These are phyloP conservation scores for Sweltsa coloradensis DNA, from an alignment of 1,140 invertebrate species.

Conservation along the genomic window DNA sequence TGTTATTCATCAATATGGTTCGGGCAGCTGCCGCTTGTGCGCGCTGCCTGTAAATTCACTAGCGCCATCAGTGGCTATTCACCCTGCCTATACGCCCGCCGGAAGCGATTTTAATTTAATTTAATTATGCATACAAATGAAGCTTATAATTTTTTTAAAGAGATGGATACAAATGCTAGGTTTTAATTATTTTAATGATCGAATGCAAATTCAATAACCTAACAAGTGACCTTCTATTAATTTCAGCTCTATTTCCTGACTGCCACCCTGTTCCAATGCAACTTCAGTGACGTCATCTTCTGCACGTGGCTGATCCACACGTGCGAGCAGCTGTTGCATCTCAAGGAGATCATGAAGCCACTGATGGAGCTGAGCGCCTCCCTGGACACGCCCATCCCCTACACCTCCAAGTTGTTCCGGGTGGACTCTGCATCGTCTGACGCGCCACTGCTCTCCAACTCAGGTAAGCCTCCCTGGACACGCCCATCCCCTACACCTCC, in stretches of 20 bases:
- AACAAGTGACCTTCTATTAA: too few relatives aligned
- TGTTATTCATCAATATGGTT: too few relatives aligned
- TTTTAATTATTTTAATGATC: background rate
- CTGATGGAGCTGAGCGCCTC: constrained; percentile 71
- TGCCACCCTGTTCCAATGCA: constrained; percentile 54
- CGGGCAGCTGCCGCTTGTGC: too few relatives aligned
- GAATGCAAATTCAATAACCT: constrained; percentile 1
- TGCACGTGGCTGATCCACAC: constrained; percentile 73
- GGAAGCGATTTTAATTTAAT: too few relatives aligned
- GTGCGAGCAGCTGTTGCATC: constrained; percentile 68
- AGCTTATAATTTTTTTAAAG: background rate
- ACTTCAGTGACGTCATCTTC: constrained; percentile 61
- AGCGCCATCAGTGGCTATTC: too few relatives aligned
- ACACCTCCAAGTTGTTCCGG: constrained; percentile 62
- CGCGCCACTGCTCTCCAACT: background rate
- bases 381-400: constrained; percentile 62
- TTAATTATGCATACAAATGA: too few relatives aligned
- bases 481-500: constrained; percentile 62
- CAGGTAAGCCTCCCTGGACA: constrained; percentile 59
- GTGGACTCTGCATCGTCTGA: constrained; percentile 21
- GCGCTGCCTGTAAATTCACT: too few relatives aligned
- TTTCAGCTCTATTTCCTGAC: constrained; percentile 56
- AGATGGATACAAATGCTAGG: background rate
- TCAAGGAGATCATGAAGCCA: constrained; percentile 73
- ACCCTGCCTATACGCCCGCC: too few relatives aligned